Evolutionary conservation across 53 echinoderm and acorn worm species (phyloP).

Genomic region (Henricia sp.): DNA sequence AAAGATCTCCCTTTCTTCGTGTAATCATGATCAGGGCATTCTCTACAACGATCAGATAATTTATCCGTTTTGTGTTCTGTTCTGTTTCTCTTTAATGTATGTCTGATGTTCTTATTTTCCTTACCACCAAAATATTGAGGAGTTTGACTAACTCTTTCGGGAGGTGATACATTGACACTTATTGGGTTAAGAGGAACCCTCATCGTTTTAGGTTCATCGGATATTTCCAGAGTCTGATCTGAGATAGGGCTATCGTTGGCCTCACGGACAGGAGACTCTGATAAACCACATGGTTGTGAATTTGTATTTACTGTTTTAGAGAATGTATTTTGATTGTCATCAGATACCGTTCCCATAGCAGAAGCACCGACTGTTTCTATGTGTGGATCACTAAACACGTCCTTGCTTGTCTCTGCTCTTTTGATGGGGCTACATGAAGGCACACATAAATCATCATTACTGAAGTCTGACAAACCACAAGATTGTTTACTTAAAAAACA

Average conservation of each 20-base stretch:
- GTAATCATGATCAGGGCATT: constrained; percentile 5
- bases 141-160: neutral
- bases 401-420: neutral
- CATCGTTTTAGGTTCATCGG: neutral
- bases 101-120: constrained; percentile 28
- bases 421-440: constrained; percentile 1
- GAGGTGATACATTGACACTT: neutral
- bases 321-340: too few relatives aligned
- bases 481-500: too few relatives aligned
- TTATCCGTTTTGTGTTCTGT: constrained; percentile 12
- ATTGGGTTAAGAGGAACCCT: neutral
- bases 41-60: constrained; percentile 18
- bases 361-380: neutral
- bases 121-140: neutral
- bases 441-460: neutral
- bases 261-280: neutral
- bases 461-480: neutral
- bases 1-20: constrained; percentile 15
- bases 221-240: neutral
- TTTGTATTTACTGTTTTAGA: neutral
- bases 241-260: neutral
- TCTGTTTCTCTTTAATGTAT: constrained; percentile 9
- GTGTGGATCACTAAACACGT: neutral
- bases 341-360: neutral
- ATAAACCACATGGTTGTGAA: neutral